Evolutionary conservation across 2,797 vertebrate genomes (phyloP).

Genomic region (Syndactyla subalaris): DNA sequence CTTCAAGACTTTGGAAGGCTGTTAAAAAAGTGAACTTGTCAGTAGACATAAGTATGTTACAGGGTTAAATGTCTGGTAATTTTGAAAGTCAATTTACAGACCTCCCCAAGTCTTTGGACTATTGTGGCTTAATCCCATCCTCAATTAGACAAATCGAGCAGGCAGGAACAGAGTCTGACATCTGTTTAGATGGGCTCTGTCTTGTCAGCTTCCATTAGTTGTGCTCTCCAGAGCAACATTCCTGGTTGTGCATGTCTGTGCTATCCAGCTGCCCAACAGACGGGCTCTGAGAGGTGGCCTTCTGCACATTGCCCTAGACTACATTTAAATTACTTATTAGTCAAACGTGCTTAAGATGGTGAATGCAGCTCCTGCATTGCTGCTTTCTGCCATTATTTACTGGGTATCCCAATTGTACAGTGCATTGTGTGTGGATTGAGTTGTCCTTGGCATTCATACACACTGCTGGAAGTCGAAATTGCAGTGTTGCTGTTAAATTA

Average conservation of each 20-base stretch:
- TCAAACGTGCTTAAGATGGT: not conserved
- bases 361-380: not conserved
- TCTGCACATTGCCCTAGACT: not conserved
- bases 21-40: not conserved
- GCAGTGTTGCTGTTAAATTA: not conserved
- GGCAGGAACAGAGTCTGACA: not conserved
- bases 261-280: not conserved
- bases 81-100: not conserved
- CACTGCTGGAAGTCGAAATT: not conserved
- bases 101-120: not conserved
- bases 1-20: not conserved
- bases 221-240: not conserved
- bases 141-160: fast-evolving
- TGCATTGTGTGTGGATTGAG: not conserved
- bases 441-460: not conserved
- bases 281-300: not conserved
- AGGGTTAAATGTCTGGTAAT: not conserved
- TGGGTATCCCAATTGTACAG: not conserved
- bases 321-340: not conserved
- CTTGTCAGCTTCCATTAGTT: not conserved
- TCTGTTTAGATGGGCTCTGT: not conserved
- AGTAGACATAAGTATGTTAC: not conserved
- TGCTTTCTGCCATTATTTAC: not conserved
- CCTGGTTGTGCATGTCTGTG: not conserved
- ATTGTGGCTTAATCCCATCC: not conserved